These are phyloP conservation scores for Holothuria scabra DNA, from an alignment of 53 echinoderm and acorn worm species.

Conservation along the genomic window DNA sequence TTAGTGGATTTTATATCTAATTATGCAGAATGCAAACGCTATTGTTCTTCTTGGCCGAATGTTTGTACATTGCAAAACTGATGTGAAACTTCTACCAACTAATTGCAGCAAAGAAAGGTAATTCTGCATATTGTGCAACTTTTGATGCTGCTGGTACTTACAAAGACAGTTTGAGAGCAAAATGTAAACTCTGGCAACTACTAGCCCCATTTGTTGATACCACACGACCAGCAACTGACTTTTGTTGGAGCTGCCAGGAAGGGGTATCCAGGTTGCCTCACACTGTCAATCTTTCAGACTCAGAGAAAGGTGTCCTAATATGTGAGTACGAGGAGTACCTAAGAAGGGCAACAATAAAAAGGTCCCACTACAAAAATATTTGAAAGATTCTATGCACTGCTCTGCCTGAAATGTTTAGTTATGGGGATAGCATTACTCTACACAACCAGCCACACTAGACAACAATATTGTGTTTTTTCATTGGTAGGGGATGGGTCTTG, in stretches of 20 bases:
- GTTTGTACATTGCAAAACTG: constrained; percentile 18
- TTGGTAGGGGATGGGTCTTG: no score
- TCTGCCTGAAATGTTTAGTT: no score
- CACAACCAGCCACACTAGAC: no score
- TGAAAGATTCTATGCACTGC: no score
- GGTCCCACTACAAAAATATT: constrained; percentile 30
- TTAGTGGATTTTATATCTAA: constrained; percentile 38
- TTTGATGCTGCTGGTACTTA: constrained; percentile 25
- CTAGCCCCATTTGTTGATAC: constrained; percentile 39
- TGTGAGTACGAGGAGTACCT: constrained; percentile 6
- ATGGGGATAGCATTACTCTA: no score
- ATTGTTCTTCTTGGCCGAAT: constrained; percentile 5
- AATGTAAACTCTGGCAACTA: constrained; percentile 22
- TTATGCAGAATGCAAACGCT: constrained; percentile 37
- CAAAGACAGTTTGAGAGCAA: constrained; percentile 21
- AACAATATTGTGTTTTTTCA: no score
- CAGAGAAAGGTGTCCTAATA: not conserved
- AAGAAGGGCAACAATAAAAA: constrained; percentile 14
- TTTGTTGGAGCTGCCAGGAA: constrained; percentile 53
- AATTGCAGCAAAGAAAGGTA: constrained; percentile 49
- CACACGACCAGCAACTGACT: constrained; percentile 25
- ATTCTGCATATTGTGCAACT: constrained; percentile 14
- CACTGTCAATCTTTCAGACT: constrained; percentile 38
- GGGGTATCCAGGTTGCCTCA: constrained; percentile 23
- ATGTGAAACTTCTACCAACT: constrained; percentile 34